Evolutionary conservation across 1,140 invertebrate species (phyloP), one percentile per base, ranked within the genome.

Genomic region (Hormaphis cornu): DNA sequence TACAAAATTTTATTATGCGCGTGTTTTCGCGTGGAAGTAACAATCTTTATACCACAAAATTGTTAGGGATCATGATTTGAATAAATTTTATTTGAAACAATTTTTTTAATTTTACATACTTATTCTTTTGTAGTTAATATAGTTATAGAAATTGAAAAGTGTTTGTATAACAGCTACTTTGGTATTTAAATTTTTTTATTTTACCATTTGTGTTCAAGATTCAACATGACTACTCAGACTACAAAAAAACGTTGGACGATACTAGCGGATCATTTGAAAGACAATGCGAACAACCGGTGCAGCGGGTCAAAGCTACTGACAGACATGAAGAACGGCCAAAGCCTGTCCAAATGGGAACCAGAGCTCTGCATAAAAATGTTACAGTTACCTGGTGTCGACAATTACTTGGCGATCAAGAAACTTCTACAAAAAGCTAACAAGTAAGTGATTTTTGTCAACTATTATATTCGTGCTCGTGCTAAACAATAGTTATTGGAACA

Each of bases 351-450:
- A 37, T 79, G 78, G 77, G 76, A 77, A 46, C 79, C 80, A 0
- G 80, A 81, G 52, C 76, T 79, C 0, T 78, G 77, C 48, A 75
- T 81, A 10, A 72, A 77, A 24, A 74, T 81, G 50, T 70, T 82
- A 63, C 73, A 72, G 30, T 74, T 78, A 24, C 81, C 81, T 1
- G 75, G 76, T 37, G 75, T 79, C 14, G 73, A 80, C 26, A 80
- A 78, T 53, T 79, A 81, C 63, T 71, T 77, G 0, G 78, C 80
- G 5, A 73, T 82, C 22, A 76, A 77, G 56, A 78, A 77, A 70
- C 77, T 80, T 46, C 72, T 82, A 26, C 76, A 76, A 50, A 74
- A 73, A 48, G 76, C 75, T 10, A 52, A 70, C 40, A 72, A 69
- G 72, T 74, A 58, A 72, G 70, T 71, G 3, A 35, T 20, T 46